A percentile compares a stretch with the other conserved stretches of the same genome.
Conservation (phyloP, 1,140 invertebrate genomes). For the Lordiphosa collinella region DNA sequence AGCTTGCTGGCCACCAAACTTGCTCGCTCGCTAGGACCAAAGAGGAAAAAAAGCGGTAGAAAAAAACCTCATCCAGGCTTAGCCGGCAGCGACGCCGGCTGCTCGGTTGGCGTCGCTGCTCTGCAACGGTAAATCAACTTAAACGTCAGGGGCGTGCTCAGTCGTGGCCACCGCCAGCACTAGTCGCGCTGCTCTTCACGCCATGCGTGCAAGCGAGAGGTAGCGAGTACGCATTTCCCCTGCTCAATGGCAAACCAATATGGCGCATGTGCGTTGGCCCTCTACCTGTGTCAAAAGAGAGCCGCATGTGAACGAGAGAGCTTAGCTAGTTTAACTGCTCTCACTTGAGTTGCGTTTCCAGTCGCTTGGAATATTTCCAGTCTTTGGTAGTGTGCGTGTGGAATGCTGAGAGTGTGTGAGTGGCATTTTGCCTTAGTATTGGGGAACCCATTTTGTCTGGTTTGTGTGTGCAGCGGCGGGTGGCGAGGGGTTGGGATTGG, state of each 20-base stretch:
- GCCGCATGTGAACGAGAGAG: neutral
- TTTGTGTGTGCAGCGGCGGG: constrained; percentile 9
- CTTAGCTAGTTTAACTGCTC: constrained; percentile 20
- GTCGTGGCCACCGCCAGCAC: constrained; percentile 7
- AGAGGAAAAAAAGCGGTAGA: constrained; percentile 12
- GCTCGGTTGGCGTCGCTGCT: constrained; percentile 23
- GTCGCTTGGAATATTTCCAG: constrained; percentile 43
- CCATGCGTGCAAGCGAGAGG: constrained; percentile 2
- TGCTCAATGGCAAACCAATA: constrained; percentile 33
- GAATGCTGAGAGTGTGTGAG: constrained; percentile 14
- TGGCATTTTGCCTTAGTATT: constrained; percentile 27
- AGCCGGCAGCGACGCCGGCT: constrained; percentile 19
- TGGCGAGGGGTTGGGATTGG: neutral
- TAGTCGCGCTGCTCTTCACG: constrained; percentile 33
- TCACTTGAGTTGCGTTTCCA: constrained; percentile 36
- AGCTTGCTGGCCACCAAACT: constrained; percentile 1
- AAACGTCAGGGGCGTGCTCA: constrained; percentile 55
- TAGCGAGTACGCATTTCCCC: constrained; percentile 40
- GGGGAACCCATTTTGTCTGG: constrained; percentile 65
- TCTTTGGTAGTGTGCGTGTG: constrained; percentile 35
- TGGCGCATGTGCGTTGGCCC: constrained; percentile 52
- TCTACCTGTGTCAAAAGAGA: constrained; percentile 9
- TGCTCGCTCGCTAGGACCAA: constrained; percentile 37
- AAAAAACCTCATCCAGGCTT: constrained; percentile 3
- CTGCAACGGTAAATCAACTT: constrained; percentile 59